Percentiles rank a stretch among this genome's conserved stretches.
Conservation (phyloP, 2,888 invertebrate genomes). For the Leptopilina drosophilae region DNA sequence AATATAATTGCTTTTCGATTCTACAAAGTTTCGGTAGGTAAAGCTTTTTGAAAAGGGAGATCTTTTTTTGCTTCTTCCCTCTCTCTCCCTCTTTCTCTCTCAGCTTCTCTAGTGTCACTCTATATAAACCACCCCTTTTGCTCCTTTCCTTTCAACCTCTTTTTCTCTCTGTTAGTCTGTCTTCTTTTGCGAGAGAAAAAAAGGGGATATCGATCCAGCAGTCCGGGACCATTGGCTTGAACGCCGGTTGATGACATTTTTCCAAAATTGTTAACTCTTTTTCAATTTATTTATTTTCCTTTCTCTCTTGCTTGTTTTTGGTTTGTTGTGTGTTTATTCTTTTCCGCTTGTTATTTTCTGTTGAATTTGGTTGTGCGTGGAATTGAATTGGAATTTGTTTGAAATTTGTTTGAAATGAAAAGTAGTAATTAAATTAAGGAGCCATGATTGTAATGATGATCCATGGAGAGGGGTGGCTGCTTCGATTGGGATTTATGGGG, state of each 20-base stretch:
- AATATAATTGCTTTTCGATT: not conserved
- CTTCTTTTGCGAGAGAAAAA: slow-evolving; percentile 60
- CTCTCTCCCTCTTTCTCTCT: slow-evolving; percentile 19
- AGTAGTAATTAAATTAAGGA: too few relatives aligned
- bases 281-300: too few relatives aligned
- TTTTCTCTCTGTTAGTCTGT: slow-evolving; percentile 53
- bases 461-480: not conserved
- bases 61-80: slow-evolving; percentile 6
- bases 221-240: slow-evolving; percentile 67
- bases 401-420: too few relatives aligned
- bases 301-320: too few relatives aligned
- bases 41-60: too few relatives aligned
- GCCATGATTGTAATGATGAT: not conserved
- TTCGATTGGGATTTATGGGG: slow-evolving; percentile 38
- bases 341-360: too few relatives aligned
- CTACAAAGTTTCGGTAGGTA: slow-evolving; percentile 32
- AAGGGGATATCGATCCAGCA: slow-evolving; percentile 73
- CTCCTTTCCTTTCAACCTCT: slow-evolving; percentile 50
- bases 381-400: too few relatives aligned
- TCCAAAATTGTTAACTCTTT: too few relatives aligned
- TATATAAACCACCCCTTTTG: slow-evolving; percentile 47
- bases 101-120: slow-evolving; percentile 16
- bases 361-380: not conserved
- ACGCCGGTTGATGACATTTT: slow-evolving; percentile 9
- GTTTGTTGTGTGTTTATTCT: too few relatives aligned